Base-by-base conservation (phyloP, 2,888 invertebrate species). In the Agrilus mali region DNA sequence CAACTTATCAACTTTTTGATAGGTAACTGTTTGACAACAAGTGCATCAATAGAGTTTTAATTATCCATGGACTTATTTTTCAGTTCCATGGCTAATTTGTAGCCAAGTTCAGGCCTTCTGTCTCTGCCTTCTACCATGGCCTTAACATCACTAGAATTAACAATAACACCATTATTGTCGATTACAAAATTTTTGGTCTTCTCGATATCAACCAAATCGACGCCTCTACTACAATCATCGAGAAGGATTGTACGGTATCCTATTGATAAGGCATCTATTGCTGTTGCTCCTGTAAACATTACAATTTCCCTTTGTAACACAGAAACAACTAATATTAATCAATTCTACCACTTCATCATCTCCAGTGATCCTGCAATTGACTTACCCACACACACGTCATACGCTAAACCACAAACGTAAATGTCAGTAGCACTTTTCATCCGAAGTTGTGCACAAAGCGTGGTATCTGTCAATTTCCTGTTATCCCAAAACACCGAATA, bases 401-500 rank as follows among this genome's bases (percentile, higher is more conserved):
- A 93, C 0, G 96, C 96, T 47, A 96, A 70, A 0, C 96, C 96
- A 61, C 94, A 94, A 34, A 94, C 83, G 66, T 89, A 94, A 53
- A 96, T 86, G 63, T 95, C 94, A 4, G 92, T 89, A 40, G 89
- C 83, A 44, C 80, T 80, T 56, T 82, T 78, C 65, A 80, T 69
- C 46, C 84, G 78, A 45, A 96, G 73, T 61, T 90, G 85, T 7
- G 80, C 77, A 59, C 83, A 81, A 36, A 96, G 72, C 10, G 83
- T 82, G 5, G 95, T 95, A 63, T 90, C 83, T 1, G 86, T 83
- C 47, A 87, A 70, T 66, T 89, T 90, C 68, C 88, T 87, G 69
- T 97, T 97, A 70, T 97, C 96, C 88, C 92, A 94, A 73, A 97
- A 97, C 37, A 94, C 96, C 0, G 95, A 95, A 68, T 97, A 97